Base-by-base conservation (phyloP, 2,113 vertebrate genomes). In the Orycteropus afer region DNA sequence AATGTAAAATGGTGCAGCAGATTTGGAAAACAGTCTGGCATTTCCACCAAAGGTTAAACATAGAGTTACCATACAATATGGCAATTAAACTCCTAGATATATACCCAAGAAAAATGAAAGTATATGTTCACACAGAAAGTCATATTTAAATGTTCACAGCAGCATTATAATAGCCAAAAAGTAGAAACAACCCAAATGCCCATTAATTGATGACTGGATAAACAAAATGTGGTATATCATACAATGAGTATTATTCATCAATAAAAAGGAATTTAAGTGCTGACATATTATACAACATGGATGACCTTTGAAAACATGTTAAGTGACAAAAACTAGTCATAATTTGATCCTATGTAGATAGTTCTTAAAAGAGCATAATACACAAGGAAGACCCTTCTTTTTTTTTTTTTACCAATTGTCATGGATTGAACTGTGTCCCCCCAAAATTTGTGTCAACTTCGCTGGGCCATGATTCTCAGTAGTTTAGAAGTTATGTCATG, bases 161-260 rank as follows among this genome's bases (percentile, higher is more conserved):
- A 95, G n/a, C 37, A 82, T 88, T 63, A 91, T 37, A 80, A 73
- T 57, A 86, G 27, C 32, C 4, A 37, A 81, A 84, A 88, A 93
- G 67, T 90, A 2, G 15, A 92, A 94, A 92, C n/a, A 86, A 93
- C 59, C n/a, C 45, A 90, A 90, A 86, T 78, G 37, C 32, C 69
- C 67, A 82, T 77, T 86, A 94, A 63, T 14, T 88, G 37, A 63
- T 71, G 61, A 91, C 25, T 77, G 34, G 40, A 71, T 90, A 59
- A 93, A 81, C 9, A 88, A 74, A 63, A 86, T 20, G 13, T 83
- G 8, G 23, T 67, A 32, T 63, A 74, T 23, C 32, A 69, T n/a
- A 25, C 42, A 63, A 55, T 89, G 57, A 86, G 40, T 77, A 86
- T 59, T 86, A 77, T 63, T 92, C 45, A 45, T 7, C 69, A 90